Percentiles rank a stretch among this genome's conserved stretches.
These are phyloP conservation scores for Pteromalus puparum DNA, from an alignment of 1,140 invertebrate species.

Conservation along the genomic window DNA sequence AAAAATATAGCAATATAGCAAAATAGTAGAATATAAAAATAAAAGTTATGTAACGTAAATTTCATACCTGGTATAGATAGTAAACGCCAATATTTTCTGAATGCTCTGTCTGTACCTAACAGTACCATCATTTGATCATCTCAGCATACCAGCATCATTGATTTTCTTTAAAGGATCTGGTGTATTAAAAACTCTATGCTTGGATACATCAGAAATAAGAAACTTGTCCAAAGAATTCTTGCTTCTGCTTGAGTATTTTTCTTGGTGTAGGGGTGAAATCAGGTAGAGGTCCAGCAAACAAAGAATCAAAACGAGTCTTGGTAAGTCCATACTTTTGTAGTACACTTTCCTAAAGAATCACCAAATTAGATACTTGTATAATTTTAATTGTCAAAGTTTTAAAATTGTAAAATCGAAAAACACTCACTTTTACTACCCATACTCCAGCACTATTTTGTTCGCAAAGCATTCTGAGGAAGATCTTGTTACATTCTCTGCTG, in stretches of 20 bases:
- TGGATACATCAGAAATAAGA: conserved; percentile 72
- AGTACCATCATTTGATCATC: conserved; percentile 79
- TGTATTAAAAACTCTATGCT: conserved; percentile 66
- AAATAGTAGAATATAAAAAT: conserved; percentile 30
- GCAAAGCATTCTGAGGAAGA: too few relatives aligned
- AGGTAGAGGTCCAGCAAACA: conserved; percentile 89
- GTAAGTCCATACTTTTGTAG: conserved; percentile 83
- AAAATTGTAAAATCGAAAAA: conserved; percentile 18
- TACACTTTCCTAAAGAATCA: conserved; percentile 78
- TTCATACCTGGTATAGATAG: conserved; percentile 82
- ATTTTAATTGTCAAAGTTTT: conserved; percentile 1
- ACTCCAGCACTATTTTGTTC: too few relatives aligned
- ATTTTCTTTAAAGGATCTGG: conserved; percentile 67
- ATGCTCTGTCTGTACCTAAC: conserved; percentile 89
- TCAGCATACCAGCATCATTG: conserved; percentile 71
- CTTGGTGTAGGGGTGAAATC: conserved; percentile 80
- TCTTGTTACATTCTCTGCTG: too few relatives aligned
- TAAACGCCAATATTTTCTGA: conserved; percentile 90
- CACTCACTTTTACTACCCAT: too few relatives aligned
- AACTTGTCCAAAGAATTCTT: conserved; percentile 82
- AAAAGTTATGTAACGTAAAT: conserved; percentile 7
- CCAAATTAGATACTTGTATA: conserved; percentile 28
- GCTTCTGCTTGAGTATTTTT: conserved; percentile 76
- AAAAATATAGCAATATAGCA: too few relatives aligned
- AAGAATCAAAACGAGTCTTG: conserved; percentile 84